phyloP scores from a whole-genome alignment of 2,888 invertebrate genomes.

The Lycaena phlaeas region DNA sequence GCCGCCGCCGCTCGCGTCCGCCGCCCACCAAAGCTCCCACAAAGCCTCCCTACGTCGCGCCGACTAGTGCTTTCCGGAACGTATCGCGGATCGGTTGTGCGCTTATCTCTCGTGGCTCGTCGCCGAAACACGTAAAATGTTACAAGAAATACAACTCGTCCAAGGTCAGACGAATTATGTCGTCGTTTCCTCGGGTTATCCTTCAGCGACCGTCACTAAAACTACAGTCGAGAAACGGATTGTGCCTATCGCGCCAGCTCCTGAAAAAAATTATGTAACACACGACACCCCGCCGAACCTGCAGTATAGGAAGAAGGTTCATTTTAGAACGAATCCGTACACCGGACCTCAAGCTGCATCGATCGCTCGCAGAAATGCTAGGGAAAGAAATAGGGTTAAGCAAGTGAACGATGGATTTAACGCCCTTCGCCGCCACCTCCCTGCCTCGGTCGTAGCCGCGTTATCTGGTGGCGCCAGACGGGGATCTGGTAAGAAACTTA shows the following conservation, averaged over 20 bases:
- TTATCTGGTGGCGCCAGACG: conserved; percentile 77
- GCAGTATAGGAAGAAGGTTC: conserved; percentile 82
- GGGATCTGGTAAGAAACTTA: conserved; percentile 87
- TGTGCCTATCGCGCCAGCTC: conserved; percentile 74
- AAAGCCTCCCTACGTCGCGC: conserved; percentile 25
- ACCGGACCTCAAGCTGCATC: conserved; percentile 85
- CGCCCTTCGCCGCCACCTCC: conserved; percentile 89
- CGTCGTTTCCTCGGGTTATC: conserved; percentile 71
- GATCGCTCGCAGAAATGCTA: conserved; percentile 91
- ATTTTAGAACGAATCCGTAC: conserved; percentile 75
- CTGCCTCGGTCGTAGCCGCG: conserved; percentile 83
- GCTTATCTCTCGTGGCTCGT: conserved; percentile 26
- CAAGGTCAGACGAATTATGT: conserved; percentile 75
- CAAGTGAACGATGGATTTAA: conserved; percentile 96
- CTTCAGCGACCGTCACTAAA: conserved; percentile 60
- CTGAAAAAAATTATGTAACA: conserved; percentile 68
- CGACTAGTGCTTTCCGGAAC: conserved; percentile 44
- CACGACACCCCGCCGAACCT: conserved; percentile 70
- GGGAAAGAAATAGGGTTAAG: conserved; percentile 95
- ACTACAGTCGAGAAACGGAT: conserved; percentile 62
- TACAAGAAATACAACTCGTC: conserved; percentile 68
- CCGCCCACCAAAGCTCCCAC: conserved; percentile 32
- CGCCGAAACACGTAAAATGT: conserved; percentile 55
- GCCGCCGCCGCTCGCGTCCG: conserved; percentile 47
- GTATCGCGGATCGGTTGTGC: conserved; percentile 51